Evolutionary conservation across 2,113 vertebrate species (phyloP).

Genomic region (Ornithorhynchus anatinus): DNA sequence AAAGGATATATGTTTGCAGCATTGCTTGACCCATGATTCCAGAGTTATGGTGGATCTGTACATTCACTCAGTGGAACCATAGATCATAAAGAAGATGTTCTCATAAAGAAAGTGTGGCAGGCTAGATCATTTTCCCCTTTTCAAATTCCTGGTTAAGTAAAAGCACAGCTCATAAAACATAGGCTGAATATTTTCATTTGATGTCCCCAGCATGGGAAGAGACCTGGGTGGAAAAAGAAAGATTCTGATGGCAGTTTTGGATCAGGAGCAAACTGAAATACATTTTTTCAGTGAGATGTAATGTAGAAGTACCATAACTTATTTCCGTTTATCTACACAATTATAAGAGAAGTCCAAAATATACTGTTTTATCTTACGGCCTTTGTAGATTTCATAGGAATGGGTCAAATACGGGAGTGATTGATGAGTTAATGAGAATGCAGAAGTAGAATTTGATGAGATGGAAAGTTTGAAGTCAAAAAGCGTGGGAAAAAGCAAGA

Average conservation of each 20-base stretch:
- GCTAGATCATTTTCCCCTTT: conserved; percentile 48
- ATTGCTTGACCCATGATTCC: conserved; percentile 49
- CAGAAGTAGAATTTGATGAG: neutral
- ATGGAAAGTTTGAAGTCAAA: too few relatives aligned
- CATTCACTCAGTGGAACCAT: conserved; percentile 43
- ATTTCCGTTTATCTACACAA: neutral
- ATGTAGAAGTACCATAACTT: too few relatives aligned
- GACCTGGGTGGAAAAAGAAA: neutral
- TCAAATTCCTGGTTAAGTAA: conserved; percentile 23
- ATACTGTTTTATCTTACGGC: neutral
- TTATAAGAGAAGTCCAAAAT: neutral
- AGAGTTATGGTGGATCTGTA: conserved; percentile 47
- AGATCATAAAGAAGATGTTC: conserved; percentile 53
- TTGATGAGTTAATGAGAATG: neutral
- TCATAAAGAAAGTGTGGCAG: conserved; percentile 60
- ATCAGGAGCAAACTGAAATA: neutral
- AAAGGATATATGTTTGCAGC: conserved; percentile 24
- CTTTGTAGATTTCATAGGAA: neutral
- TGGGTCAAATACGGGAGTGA: neutral
- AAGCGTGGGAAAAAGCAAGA: too few relatives aligned
- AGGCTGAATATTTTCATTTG: conserved; percentile 13
- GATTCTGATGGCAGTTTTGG: neutral
- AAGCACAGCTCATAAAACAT: conserved; percentile 40
- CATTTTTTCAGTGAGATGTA: too few relatives aligned
- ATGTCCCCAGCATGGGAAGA: neutral